Evolutionary conservation across 2,888 invertebrate species (phyloP).

Genomic region (Eupithecia inturbata): DNA sequence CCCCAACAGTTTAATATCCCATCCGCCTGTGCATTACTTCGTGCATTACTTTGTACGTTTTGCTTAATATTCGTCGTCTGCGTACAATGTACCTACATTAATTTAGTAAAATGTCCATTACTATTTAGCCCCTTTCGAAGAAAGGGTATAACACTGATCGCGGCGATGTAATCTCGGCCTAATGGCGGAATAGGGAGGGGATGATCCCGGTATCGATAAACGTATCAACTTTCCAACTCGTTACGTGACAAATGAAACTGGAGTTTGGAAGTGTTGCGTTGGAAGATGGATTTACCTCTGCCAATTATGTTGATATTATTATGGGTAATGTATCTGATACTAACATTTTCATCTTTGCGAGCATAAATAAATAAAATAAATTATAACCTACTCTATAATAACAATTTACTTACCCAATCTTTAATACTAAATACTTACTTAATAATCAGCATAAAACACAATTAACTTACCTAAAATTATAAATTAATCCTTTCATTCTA

Average conservation of each 20-base stretch:
- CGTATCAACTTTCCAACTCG: slow-evolving; percentile 38
- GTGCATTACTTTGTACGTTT: slow-evolving; percentile 18
- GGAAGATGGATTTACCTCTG: not conserved
- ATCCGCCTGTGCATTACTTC: slow-evolving; percentile 14
- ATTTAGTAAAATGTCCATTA: slow-evolving; percentile 44
- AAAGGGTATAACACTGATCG: slow-evolving; percentile 30
- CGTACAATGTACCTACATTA: slow-evolving; percentile 33
- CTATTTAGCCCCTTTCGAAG: slow-evolving; percentile 44
- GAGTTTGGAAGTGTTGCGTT: slow-evolving; percentile 8
- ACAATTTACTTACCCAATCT: too few species aligned
- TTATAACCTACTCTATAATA: too few species aligned
- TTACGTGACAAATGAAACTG: slow-evolving; percentile 10
- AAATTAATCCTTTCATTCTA: too few species aligned
- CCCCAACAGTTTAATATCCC: slow-evolving; percentile 6
- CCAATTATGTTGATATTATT: not conserved
- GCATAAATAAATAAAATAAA: too few species aligned
- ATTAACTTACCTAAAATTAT: too few species aligned
- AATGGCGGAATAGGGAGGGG: slow-evolving; percentile 38
- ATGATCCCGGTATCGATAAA: slow-evolving; percentile 36
- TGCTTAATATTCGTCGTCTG: slow-evolving; percentile 26
- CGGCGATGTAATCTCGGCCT: slow-evolving; percentile 34
- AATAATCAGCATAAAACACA: too few species aligned
- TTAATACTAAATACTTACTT: too few species aligned
- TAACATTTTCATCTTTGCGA: too few species aligned
- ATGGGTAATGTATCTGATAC: not conserved